phyloP scores from a whole-genome alignment of 2,113 vertebrate species.

The Phrynosoma blainvillii region DNA sequence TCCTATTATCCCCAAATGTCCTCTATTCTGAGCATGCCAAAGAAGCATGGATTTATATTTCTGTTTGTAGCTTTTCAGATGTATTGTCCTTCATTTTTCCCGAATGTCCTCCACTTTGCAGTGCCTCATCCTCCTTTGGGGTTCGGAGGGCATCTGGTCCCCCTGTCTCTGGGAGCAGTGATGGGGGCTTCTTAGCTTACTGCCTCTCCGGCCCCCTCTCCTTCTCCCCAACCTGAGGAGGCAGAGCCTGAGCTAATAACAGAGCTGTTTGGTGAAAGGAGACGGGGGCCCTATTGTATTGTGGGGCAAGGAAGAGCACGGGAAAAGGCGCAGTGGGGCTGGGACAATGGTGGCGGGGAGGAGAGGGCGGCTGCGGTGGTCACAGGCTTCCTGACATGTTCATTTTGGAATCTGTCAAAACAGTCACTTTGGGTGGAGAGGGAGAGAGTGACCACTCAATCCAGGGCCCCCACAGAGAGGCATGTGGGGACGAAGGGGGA shows the following conservation, averaged over 20 bases:
- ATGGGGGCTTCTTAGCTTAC: neutral
- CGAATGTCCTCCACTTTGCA: too few species aligned
- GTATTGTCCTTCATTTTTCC: too few species aligned
- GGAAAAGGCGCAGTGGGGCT: slow-evolving; percentile 28
- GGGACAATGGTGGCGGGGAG: slow-evolving; percentile 7
- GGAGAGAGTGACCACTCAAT: slow-evolving; percentile 50
- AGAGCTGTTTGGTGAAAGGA: slow-evolving; percentile 24
- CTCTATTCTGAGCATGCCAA: too few species aligned
- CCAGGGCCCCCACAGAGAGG: slow-evolving; percentile 39
- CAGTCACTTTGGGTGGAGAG: slow-evolving; percentile 42
- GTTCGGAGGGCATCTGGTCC: neutral
- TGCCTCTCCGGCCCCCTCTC: neutral
- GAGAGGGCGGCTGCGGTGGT: slow-evolving; percentile 4
- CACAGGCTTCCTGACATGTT: slow-evolving; percentile 63
- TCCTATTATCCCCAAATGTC: too few species aligned
- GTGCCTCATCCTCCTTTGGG: too few species aligned
- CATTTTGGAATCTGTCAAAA: slow-evolving; percentile 63
- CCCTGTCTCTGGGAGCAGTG: neutral
- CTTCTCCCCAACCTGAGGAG: neutral
- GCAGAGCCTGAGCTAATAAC: slow-evolving; percentile 7
- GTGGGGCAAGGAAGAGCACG: slow-evolving; percentile 23
- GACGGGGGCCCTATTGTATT: slow-evolving; percentile 25
- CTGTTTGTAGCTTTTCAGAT: too few species aligned
- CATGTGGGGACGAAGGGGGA: neutral
- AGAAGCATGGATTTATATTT: too few species aligned